Percentiles rank a stretch among this genome's conserved stretches.
Conservation (phyloP, 2,797 vertebrate genomes). For the Microctenopoma stevenorrisi region DNA sequence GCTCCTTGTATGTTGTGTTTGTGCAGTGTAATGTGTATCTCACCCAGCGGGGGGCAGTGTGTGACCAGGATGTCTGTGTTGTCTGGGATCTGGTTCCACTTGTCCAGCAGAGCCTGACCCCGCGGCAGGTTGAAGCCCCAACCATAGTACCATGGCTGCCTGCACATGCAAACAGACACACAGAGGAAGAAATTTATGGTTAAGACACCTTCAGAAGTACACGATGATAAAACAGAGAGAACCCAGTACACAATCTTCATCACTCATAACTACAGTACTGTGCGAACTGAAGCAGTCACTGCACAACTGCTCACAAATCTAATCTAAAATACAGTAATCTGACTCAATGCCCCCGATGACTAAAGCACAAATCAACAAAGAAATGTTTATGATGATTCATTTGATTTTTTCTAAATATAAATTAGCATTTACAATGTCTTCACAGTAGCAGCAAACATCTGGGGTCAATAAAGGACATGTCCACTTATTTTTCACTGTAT, state of each 20-base stretch:
- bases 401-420: too few relatives aligned
- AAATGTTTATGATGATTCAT: too few relatives aligned
- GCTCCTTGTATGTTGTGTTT: neutral
- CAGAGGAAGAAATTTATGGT: neutral
- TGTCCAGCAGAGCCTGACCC: slow-evolving; percentile 96
- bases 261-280: neutral
- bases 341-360: too few relatives aligned
- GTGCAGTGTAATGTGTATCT: slow-evolving; percentile 71
- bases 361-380: too few relatives aligned
- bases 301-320: neutral
- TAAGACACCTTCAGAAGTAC: neutral
- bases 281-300: neutral
- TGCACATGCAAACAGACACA: slow-evolving; percentile 59
- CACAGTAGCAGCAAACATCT: too few relatives aligned
- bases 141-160: slow-evolving; percentile 99
- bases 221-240: neutral
- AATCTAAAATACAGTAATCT: neutral
- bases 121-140: slow-evolving; percentile 98
- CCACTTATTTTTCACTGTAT: too few relatives aligned
- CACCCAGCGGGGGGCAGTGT: slow-evolving; percentile 96
- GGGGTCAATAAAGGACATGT: too few relatives aligned
- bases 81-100: slow-evolving; percentile 98
- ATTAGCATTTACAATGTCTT: too few relatives aligned
- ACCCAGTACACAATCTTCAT: neutral
- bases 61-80: slow-evolving; percentile 95